These are phyloP conservation scores for Gymnoscelis rufifasciata DNA, from an alignment of 2,888 invertebrate species.

Conservation along the genomic window DNA sequence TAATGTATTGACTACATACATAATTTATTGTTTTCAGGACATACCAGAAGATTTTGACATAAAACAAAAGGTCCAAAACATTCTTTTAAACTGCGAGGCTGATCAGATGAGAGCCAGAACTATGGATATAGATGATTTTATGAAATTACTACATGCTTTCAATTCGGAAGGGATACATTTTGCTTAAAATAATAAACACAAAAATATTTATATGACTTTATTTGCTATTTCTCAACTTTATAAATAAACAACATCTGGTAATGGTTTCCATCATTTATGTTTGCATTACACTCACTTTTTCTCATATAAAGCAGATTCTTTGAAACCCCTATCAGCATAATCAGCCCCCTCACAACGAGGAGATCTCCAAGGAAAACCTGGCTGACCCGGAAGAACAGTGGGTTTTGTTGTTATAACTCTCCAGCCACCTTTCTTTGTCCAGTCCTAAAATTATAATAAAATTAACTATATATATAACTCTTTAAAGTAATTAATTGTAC, in stretches of 20 bases:
- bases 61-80: constrained; percentile 86
- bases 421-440: constrained; percentile 88
- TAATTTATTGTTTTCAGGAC: constrained; percentile 71
- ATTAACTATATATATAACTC: not conserved
- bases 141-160: constrained; percentile 90
- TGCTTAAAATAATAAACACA: constrained; percentile 63
- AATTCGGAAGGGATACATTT: constrained; percentile 97
- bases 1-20: no score
- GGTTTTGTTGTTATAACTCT: constrained; percentile 77
- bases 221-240: constrained; percentile 24
- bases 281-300: not conserved
- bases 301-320: constrained; percentile 63
- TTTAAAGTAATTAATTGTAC: not conserved
- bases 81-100: constrained; percentile 83
- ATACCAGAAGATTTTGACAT: constrained; percentile 89
- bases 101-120: constrained; percentile 90
- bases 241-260: not conserved
- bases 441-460: constrained; percentile 76
- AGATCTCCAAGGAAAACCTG: constrained; percentile 82
- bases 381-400: constrained; percentile 83
- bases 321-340: constrained; percentile 86
- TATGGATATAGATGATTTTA: constrained; percentile 98
- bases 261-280: no score
- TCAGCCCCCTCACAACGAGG: constrained; percentile 79
- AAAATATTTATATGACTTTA: constrained; percentile 16